Percentiles rank a stretch among this genome's conserved stretches.
Evolutionary conservation across 2,797 vertebrate genomes (phyloP).

Genomic region (Chloroceryle inda): DNA sequence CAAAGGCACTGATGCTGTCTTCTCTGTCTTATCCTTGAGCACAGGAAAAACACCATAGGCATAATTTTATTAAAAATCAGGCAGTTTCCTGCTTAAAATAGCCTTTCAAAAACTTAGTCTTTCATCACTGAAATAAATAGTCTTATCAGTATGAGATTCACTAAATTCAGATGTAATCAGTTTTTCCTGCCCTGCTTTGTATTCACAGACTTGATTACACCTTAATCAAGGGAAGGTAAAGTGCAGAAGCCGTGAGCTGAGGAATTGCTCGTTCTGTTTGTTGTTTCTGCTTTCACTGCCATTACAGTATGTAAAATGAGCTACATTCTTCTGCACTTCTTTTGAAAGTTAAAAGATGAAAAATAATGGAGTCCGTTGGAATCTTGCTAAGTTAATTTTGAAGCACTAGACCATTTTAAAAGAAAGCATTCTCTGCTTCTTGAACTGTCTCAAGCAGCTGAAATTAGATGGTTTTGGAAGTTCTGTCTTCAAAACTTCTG

Average conservation of each 20-base stretch:
- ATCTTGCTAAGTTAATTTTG: background rate
- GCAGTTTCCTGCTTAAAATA: background rate
- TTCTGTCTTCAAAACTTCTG: background rate
- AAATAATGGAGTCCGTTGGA: background rate
- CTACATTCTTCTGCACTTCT: background rate
- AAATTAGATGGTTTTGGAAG: background rate
- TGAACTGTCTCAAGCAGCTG: background rate
- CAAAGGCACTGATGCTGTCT: accelerated
- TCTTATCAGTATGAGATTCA: background rate
- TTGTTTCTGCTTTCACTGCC: background rate
- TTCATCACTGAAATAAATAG: background rate
- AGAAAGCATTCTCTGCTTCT: background rate
- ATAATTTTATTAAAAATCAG: background rate
- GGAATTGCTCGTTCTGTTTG: background rate
- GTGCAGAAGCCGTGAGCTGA: background rate
- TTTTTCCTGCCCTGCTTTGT: background rate
- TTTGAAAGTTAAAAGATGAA: background rate
- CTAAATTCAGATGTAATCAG: background rate
- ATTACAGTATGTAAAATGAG: background rate
- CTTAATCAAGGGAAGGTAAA: background rate
- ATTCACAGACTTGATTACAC: background rate
- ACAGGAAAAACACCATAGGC: background rate
- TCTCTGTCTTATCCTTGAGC: background rate
- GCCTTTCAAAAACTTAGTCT: background rate
- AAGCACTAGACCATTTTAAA: background rate